A percentile compares a stretch with the other conserved stretches of the same genome.
Conservation (phyloP, 2,797 vertebrate species). For the Pseudochaenichthys georgianus region DNA sequence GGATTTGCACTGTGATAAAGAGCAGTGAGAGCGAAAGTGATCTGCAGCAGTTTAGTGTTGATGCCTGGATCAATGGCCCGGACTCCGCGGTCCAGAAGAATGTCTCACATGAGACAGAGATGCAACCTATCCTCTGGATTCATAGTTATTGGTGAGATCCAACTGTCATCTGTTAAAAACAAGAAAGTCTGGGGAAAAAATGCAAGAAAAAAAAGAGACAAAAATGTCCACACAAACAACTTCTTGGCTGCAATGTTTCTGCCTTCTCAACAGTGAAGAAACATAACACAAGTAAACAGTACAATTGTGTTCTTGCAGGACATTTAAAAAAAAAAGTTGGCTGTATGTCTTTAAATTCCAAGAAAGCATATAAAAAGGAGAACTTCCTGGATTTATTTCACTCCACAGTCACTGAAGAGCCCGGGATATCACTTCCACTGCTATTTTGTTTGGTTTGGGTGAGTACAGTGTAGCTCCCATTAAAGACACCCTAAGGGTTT, state of each 20-base stretch:
- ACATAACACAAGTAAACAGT: constrained; percentile 17
- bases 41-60: constrained; percentile 30
- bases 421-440: constrained; percentile 52
- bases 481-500: constrained; percentile 56
- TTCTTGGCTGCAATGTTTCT: constrained; percentile 40
- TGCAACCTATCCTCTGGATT: constrained; percentile 58
- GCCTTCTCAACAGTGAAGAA: constrained; percentile 29
- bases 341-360: constrained; percentile 15
- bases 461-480: constrained; percentile 36
- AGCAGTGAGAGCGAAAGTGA: constrained; percentile 32
- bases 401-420: constrained; percentile 46
- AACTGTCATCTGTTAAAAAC: constrained; percentile 67
- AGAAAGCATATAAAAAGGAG: constrained; percentile 36
- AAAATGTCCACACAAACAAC: constrained; percentile 57
- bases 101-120: constrained; percentile 64
- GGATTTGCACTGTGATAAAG: constrained; percentile 39
- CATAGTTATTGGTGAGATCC: constrained; percentile 66
- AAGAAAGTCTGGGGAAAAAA: constrained; percentile 64
- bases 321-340: neutral
- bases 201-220: constrained; percentile 28
- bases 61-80: constrained; percentile 46
- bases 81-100: constrained; percentile 38
- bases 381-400: constrained; percentile 40
- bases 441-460: constrained; percentile 62
- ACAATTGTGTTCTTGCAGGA: constrained; percentile 20